Evolutionary conservation across 2,113 vertebrate genomes (phyloP), one percentile per base, ranked within the genome.

Genomic region (Thalassoma bifasciatum): DNA sequence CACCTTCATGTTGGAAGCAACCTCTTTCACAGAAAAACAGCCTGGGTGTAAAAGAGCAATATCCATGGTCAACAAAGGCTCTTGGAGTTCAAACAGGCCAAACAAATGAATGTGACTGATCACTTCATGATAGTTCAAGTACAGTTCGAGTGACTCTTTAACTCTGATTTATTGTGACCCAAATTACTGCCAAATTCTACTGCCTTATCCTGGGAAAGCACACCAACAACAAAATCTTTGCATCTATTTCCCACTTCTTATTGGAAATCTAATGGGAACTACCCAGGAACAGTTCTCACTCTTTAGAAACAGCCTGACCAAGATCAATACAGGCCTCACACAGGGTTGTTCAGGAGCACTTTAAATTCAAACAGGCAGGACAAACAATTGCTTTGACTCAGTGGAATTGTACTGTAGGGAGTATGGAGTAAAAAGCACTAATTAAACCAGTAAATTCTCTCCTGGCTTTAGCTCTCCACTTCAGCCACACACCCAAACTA

Each of bases 391-490:
- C 84, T 87, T 81, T 64, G 77, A 86, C 83, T 88, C 78, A 77
- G 80, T 79, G 71, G 76, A 88, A 88, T 88, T 77, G 76, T 42
- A 77, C 82, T 77, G 81, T 61, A 30, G 89, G 83, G 91, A 89
- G 69, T 50, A 38, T 71, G 75, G 47, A 75, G 78, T 88, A 82
- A 81, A 82, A 79, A 84, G 58, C 72, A 66, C 75, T 89, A 92
- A 93, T 92, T 92, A 89, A 89, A 91, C 73, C 66, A 81, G 72
- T 91, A 89, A 88, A 90, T 93, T 89, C 86, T 88, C 88, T 57
- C 22, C 63, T 66, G 77, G 77, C 83, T n/a, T 86, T 64, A 68
- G 59, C 53, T 69, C 76, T 85, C 80, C 3, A 17, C 59, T 69
- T 38, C 30, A 57, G 47, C 23, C 36, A 30, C 73, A 51, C 58